Percentiles rank a stretch among this genome's conserved stretches.
Evolutionary conservation across 2,113 vertebrate species (phyloP).

Genomic region (Conger conger): DNA sequence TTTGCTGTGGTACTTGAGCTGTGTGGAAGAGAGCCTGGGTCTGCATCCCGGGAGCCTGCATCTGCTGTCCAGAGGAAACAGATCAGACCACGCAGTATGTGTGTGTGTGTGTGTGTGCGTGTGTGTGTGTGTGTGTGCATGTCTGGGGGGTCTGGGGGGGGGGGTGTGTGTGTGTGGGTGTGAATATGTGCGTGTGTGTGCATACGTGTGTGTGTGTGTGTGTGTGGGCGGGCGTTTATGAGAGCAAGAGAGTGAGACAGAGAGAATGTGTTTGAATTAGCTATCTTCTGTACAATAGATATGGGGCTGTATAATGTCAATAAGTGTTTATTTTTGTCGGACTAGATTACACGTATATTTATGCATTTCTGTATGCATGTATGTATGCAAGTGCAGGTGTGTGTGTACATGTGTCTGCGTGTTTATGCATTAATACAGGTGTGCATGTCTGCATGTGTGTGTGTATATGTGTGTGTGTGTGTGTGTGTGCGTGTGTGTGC

Average conservation of each 20-base stretch:
- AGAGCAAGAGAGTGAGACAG: too few relatives aligned
- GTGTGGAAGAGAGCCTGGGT: constrained; percentile 67
- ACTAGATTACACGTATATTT: too few relatives aligned
- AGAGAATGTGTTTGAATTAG: too few relatives aligned
- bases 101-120: neutral
- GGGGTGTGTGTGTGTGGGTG: too few relatives aligned
- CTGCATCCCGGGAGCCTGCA: constrained; percentile 67
- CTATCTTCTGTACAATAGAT: too few relatives aligned
- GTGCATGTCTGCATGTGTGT: constrained; percentile 18
- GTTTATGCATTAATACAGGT: neutral
- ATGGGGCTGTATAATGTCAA: too few relatives aligned
- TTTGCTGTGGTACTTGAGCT: constrained; percentile 58
- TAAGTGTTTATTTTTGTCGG: too few relatives aligned
- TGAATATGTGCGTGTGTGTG: too few relatives aligned
- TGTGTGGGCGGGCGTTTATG: too few relatives aligned
- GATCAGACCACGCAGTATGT: neutral
- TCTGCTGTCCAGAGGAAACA: constrained; percentile 58
- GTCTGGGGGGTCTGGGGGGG: too few relatives aligned
- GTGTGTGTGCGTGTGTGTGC: constrained; percentile 12
- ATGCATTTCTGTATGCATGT: neutral
- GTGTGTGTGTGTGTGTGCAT: neutral
- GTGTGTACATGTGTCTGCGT: neutral
- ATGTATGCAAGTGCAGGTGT: neutral
- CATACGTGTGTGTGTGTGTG: too few relatives aligned
- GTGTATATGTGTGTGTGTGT: constrained; percentile 21